Percentiles rank a stretch among this genome's conserved stretches.
phyloP scores from a whole-genome alignment of 2,888 invertebrate species.

The Drosophila ustulata region DNA sequence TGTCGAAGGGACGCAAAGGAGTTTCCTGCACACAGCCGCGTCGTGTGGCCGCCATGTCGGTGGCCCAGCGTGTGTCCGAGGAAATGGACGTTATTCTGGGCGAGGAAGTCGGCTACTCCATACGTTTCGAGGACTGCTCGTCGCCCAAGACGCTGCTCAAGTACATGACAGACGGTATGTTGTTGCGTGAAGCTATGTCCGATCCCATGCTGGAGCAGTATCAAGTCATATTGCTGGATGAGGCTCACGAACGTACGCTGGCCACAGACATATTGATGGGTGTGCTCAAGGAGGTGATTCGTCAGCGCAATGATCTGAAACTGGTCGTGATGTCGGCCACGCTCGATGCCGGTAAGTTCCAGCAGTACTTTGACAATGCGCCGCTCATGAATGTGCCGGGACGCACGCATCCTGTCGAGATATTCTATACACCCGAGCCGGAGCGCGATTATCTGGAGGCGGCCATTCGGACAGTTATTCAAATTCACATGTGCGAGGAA shows the following conservation, averaged over 20 bases:
- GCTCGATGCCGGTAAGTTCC: slow-evolving; percentile 99
- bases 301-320: slow-evolving; percentile 95
- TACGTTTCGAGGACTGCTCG: slow-evolving; percentile 99
- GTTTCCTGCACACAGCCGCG: slow-evolving; percentile 99
- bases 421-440: slow-evolving; percentile 99
- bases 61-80: slow-evolving; percentile 99
- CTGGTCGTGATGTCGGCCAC: slow-evolving; percentile 99
- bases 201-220: slow-evolving; percentile 99
- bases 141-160: slow-evolving; percentile 97
- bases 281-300: slow-evolving; percentile 96
- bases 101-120: slow-evolving; percentile 97
- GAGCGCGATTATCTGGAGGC: slow-evolving; percentile 99
- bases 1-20: slow-evolving; percentile 88
- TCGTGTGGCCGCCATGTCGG: slow-evolving; percentile 99
- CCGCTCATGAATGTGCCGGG: slow-evolving; percentile 99
- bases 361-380: slow-evolving; percentile 99
- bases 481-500: slow-evolving; percentile 98
- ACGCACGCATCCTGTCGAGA: slow-evolving; percentile 97
- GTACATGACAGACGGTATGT: slow-evolving; percentile 99
- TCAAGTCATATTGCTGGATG: slow-evolving; percentile 95
- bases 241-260: slow-evolving; percentile 99
- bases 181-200: slow-evolving; percentile 99
- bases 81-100: slow-evolving; percentile 99
- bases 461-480: slow-evolving; percentile 97
- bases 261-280: slow-evolving; percentile 99